Conservation (phyloP, 2,888 invertebrate species). For the Operophtera brumata region DNA sequence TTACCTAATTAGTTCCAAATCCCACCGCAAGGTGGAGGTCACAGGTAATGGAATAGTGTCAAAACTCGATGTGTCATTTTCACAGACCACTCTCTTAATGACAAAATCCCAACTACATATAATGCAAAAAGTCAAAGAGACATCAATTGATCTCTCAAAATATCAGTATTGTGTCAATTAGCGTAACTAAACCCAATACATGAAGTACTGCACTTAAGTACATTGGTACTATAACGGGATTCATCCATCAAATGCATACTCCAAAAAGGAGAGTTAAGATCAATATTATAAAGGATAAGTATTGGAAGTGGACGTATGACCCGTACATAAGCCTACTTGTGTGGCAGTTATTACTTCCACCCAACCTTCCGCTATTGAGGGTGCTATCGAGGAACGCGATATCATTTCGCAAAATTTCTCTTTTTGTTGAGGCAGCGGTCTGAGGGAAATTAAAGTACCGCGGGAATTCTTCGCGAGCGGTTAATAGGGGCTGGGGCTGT, state of each 20-base stretch:
- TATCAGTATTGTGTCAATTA: too few relatives aligned
- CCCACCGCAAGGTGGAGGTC: too few relatives aligned
- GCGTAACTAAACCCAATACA: too few relatives aligned
- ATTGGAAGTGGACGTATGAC: constrained; percentile 23
- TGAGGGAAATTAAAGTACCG: constrained; percentile 57
- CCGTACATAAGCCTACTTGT: constrained; percentile 44
- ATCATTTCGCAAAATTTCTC: constrained; percentile 58
- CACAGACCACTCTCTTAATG: too few relatives aligned
- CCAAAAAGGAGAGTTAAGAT: constrained; percentile 19
- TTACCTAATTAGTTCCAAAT: too few relatives aligned
- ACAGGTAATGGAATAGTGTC: too few relatives aligned
- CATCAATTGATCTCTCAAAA: too few relatives aligned
- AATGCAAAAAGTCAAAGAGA: too few relatives aligned
- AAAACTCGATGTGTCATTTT: too few relatives aligned
- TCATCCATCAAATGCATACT: constrained; percentile 15
- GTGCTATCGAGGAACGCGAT: constrained; percentile 58
- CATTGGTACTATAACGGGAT: neutral
- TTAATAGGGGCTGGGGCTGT: constrained; percentile 37
- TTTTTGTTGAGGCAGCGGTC: constrained; percentile 41
- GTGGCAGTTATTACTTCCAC: constrained; percentile 55
- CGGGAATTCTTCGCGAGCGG: constrained; percentile 29
- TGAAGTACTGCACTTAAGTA: too few relatives aligned
- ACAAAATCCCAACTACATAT: too few relatives aligned
- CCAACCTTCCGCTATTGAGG: constrained; percentile 41
- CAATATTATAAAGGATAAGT: constrained; percentile 25